These are phyloP conservation scores for Melospiza melodia DNA, from an alignment of 2,113 vertebrate species.

Conservation along the genomic window DNA sequence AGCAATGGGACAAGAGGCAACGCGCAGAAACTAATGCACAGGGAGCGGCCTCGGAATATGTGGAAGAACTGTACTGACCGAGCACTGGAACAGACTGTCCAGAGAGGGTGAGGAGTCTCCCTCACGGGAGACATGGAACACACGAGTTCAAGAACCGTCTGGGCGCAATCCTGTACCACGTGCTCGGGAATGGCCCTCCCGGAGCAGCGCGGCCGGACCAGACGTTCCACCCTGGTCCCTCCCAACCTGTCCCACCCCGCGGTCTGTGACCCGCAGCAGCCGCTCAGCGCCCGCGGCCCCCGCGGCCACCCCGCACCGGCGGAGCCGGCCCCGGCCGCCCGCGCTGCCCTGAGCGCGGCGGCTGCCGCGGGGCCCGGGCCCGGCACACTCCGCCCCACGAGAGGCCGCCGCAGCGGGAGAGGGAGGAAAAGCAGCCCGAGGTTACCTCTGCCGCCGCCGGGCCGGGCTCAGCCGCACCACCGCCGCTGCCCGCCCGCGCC, in stretches of 20 bases:
- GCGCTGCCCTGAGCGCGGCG: not conserved
- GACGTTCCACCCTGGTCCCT: not conserved
- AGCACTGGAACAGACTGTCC: not conserved
- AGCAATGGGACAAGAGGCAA: not conserved
- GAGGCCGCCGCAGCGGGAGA: not conserved
- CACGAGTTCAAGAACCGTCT: accelerated
- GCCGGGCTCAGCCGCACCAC: not conserved
- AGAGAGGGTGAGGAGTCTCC: not conserved
- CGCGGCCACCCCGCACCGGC: not conserved
- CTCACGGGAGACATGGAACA: not conserved
- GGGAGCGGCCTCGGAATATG: accelerated
- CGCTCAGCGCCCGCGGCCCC: not conserved
- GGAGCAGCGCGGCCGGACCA: not conserved
- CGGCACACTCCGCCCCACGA: not conserved
- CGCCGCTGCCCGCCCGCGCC: not conserved
- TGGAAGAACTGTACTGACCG: not conserved
- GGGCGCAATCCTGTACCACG: not conserved
- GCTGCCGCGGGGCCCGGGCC: not conserved
- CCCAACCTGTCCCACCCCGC: not conserved
- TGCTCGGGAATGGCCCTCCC: not conserved
- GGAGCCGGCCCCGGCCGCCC: not conserved
- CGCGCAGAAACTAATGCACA: too few species aligned
- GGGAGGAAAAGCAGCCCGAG: not conserved
- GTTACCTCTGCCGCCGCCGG: not conserved
- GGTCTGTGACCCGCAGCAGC: not conserved